Base-by-base conservation (phyloP, 2,797 vertebrate species). In the Bradypodion pumilum region DNA sequence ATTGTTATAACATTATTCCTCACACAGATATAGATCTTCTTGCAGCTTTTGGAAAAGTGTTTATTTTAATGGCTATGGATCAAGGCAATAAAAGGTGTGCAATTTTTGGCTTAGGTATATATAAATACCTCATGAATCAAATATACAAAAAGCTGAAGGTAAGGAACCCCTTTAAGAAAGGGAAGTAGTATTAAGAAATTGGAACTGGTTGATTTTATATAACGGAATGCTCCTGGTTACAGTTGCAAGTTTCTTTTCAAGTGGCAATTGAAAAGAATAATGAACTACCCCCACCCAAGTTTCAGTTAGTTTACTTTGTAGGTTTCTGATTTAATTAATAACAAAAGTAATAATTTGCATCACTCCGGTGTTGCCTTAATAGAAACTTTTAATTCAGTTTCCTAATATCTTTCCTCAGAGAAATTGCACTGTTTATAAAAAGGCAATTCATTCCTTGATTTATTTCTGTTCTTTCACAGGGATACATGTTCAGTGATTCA, bases 241-340 rank as follows among this genome's bases (percentile, higher is more conserved):
- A 90, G 85, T 91, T 89, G 91, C 81, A 90, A 89, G 70, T 92
- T 93, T 91, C 78, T 19, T 89, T 94, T 93, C 79, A 93, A 91
- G 86, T 29, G 69, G 7, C 23, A 68, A 63, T 44, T 93, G 90
- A 87, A 88, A 89, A 91, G 80, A 49, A 88, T 92, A 91, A 80
- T 90, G 89, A 93, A 93, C 94, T 91, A n/a, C 86, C 10, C 77
- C 89, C 91, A 75, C 32, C 32, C n/a, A 92, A 46, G 92, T 59
- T 4, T 91, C 77, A 89, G 78, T 90, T 91, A 85, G 78, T 93
- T 94, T 93, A 85, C 79, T 90, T 87, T 87, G 74, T 83, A 63
- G 37, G 82, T 92, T 94, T 92, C 85, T 90, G 82, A 94, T 93
- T 92, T 89, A 94, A 92, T 87, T 93, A 89, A 89, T 89, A 85